These are phyloP conservation scores for Disparrhopalites patrizii DNA, from an alignment of 2,888 invertebrate species.

Conservation along the genomic window DNA sequence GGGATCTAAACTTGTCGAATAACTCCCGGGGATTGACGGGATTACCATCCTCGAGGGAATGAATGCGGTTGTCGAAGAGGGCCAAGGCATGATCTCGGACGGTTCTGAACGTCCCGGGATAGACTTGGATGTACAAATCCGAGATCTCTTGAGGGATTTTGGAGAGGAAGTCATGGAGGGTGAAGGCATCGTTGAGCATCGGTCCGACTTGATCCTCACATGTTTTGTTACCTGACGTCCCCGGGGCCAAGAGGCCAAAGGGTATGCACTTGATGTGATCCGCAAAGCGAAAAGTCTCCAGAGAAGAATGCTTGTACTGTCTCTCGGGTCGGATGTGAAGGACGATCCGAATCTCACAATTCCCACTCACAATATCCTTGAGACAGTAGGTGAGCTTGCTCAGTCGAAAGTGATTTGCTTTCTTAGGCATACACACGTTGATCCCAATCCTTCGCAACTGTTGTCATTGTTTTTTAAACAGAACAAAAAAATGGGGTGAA, in stretches of 20 bases:
- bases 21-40: constrained; percentile 30
- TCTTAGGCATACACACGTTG: constrained; percentile 19
- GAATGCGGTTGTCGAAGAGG: constrained; percentile 32
- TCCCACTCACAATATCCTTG: constrained; percentile 40
- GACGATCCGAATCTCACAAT: constrained; percentile 38
- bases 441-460: constrained; percentile 29
- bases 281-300: constrained; percentile 43
- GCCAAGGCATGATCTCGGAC: not conserved
- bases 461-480: constrained; percentile 8
- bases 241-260: not conserved
- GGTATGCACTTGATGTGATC: constrained; percentile 40
- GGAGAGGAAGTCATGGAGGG: constrained; percentile 29
- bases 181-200: constrained; percentile 22
- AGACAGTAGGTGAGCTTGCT: constrained; percentile 45
- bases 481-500: no score
- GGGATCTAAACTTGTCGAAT: constrained; percentile 33
- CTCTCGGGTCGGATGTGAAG: constrained; percentile 42
- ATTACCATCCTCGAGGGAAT: constrained; percentile 21
- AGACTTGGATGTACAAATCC: constrained; percentile 20
- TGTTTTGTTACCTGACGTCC: not conserved
- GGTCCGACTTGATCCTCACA: not conserved
- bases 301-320: constrained; percentile 28
- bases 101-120: not conserved
- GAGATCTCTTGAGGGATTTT: constrained; percentile 32
- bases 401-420: constrained; percentile 38